phyloP scores from a whole-genome alignment of 2,113 vertebrate genomes.

The Oreochromis spilurus region DNA sequence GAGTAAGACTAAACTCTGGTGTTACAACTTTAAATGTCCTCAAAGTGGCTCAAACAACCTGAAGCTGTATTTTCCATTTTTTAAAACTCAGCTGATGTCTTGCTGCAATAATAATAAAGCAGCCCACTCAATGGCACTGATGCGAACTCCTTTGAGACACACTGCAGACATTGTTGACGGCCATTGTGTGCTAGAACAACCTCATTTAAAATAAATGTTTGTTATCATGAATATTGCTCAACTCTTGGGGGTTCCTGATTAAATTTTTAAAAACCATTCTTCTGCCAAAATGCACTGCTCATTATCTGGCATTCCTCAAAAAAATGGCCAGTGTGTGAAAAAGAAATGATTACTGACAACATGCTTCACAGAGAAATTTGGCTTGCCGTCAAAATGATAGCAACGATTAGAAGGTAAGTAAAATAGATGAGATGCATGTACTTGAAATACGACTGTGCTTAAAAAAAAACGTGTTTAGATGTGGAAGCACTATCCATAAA shows the following conservation, averaged over 20 bases:
- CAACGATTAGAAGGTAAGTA: not conserved
- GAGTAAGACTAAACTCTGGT: not conserved
- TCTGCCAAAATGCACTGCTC: not conserved
- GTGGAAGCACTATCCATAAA: not conserved
- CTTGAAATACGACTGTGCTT: not conserved
- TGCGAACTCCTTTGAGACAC: not conserved
- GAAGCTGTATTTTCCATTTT: not conserved
- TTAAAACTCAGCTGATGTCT: not conserved
- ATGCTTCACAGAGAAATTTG: not conserved
- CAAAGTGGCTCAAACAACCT: not conserved
- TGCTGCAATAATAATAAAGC: not conserved
- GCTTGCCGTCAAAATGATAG: not conserved
- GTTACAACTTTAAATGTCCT: not conserved
- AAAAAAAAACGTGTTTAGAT: not conserved
- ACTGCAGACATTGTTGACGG: not conserved
- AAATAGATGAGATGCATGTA: not conserved
- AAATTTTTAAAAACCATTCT: not conserved
- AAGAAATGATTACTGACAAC: constrained; percentile 9
- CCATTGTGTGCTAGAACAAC: not conserved
- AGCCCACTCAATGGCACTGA: not conserved
- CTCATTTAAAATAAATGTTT: constrained; percentile 7
- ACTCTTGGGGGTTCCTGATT: not conserved
- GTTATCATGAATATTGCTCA: constrained; percentile 25
- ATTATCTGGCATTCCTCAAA: constrained; percentile 9
- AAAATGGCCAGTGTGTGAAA: constrained; percentile 2